Conservation (phyloP, 2,797 vertebrate genomes). For the Vireo griseus region DNA sequence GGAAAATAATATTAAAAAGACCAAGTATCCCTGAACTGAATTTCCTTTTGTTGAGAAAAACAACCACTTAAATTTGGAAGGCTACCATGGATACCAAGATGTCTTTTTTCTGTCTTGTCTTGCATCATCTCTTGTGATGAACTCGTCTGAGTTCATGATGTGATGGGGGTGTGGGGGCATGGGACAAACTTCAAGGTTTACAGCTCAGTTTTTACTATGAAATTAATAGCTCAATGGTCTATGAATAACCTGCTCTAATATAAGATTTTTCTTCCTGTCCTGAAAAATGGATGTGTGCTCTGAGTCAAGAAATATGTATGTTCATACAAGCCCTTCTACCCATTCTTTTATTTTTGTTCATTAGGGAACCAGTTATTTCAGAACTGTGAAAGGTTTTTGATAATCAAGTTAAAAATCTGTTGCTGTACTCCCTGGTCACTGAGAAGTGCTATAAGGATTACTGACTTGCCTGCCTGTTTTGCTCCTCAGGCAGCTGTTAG, state of each 20-base stretch:
- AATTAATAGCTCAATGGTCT: neutral
- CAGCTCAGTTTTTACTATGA: neutral
- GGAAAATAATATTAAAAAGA: neutral
- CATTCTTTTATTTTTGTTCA: neutral
- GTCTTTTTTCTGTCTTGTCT: neutral
- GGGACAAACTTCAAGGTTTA: neutral
- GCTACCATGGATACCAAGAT: neutral
- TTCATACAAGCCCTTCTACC: neutral
- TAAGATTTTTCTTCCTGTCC: neutral
- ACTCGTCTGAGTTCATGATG: neutral
- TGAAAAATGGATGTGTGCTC: neutral
- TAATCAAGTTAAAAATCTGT: neutral
- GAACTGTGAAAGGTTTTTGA: neutral
- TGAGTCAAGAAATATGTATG: neutral
- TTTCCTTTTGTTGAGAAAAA: conserved; percentile 8
- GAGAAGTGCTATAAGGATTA: neutral
- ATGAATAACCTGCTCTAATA: neutral
- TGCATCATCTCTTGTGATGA: neutral
- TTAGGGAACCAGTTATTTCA: neutral
- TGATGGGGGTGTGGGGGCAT: neutral
- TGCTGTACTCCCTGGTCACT: neutral
- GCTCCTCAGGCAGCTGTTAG: conserved; percentile 13
- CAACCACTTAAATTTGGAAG: conserved; percentile 9
- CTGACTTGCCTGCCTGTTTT: neutral
- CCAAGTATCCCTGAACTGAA: neutral